phyloP scores from a whole-genome alignment of 2,797 vertebrate genomes.

The Picus viridis region DNA sequence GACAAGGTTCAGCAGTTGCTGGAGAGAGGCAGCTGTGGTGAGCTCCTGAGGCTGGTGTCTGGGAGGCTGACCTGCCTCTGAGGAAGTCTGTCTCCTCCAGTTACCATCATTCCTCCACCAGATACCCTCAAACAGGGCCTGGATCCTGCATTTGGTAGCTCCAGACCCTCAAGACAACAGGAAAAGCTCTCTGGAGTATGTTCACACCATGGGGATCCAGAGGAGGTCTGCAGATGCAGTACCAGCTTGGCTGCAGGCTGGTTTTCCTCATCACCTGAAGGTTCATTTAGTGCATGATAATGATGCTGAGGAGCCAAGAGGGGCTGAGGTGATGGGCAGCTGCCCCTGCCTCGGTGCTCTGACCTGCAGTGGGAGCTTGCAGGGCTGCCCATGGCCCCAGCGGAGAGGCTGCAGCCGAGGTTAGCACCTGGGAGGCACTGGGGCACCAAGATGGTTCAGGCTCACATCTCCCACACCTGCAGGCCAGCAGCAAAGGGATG shows the following conservation, averaged over 20 bases:
- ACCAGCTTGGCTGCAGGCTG: background rate
- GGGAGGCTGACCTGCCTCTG: background rate
- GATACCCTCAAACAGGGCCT: background rate
- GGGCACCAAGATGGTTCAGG: background rate
- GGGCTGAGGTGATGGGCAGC: background rate
- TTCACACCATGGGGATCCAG: accelerated
- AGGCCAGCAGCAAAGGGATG: background rate
- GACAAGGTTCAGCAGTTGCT: background rate
- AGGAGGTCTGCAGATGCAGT: background rate
- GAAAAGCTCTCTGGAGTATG: background rate
- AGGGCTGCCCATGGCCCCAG: background rate
- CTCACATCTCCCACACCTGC: background rate
- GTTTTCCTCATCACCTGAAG: background rate
- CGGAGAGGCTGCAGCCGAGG: background rate
- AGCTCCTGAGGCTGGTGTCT: background rate
- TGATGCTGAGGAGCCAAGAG: background rate
- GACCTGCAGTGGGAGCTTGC: background rate
- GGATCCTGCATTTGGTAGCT: background rate
- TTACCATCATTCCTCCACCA: background rate
- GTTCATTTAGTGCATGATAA: background rate
- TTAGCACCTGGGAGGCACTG: background rate
- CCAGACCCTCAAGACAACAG: background rate
- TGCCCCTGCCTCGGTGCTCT: too few relatives aligned
- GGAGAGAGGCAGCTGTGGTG: background rate
- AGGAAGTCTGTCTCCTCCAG: background rate